These are phyloP conservation scores for Drosophila fungiperda DNA, from an alignment of 2,888 invertebrate species.

Conservation along the genomic window DNA sequence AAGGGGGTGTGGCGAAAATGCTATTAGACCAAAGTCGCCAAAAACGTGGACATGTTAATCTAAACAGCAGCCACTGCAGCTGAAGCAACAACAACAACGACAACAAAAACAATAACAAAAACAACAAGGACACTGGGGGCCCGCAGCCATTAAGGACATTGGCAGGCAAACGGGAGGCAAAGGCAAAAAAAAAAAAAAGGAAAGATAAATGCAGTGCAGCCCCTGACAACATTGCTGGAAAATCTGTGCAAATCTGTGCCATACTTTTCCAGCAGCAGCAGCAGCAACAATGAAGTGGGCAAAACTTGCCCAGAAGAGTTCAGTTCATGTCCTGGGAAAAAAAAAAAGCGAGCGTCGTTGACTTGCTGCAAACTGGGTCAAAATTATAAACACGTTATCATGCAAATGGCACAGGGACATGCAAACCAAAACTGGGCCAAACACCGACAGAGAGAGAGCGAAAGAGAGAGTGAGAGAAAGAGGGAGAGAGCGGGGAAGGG, in stretches of 20 bases:
- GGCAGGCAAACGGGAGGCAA: constrained; percentile 38
- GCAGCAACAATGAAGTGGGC: constrained; percentile 30
- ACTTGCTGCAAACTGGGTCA: constrained; percentile 68
- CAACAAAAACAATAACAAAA: constrained; percentile 39
- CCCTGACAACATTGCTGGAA: constrained; percentile 38
- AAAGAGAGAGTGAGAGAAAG: constrained; percentile 4
- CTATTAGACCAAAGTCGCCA: constrained; percentile 46
- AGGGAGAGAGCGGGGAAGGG: background rate
- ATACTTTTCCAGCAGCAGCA: constrained; percentile 34
- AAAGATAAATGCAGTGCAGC: constrained; percentile 58
- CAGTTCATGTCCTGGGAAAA: constrained; percentile 17
- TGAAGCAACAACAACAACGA: background rate
- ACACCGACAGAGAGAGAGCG: constrained; percentile 8
- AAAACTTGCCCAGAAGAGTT: constrained; percentile 35
- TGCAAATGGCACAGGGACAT: constrained; percentile 76
- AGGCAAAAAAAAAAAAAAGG: constrained; percentile 20
- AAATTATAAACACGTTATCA: constrained; percentile 81
- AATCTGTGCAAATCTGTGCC: constrained; percentile 56
- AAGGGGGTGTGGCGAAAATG: constrained; percentile 28
- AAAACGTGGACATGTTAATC: constrained; percentile 50
- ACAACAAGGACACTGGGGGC: constrained; percentile 48
- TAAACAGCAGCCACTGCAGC: constrained; percentile 18
- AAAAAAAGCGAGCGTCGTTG: constrained; percentile 12
- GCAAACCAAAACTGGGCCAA: constrained; percentile 39
- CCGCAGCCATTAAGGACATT: constrained; percentile 76